Conservation (phyloP, 2,113 vertebrate genomes). For the Tricholaema leucomelas region DNA sequence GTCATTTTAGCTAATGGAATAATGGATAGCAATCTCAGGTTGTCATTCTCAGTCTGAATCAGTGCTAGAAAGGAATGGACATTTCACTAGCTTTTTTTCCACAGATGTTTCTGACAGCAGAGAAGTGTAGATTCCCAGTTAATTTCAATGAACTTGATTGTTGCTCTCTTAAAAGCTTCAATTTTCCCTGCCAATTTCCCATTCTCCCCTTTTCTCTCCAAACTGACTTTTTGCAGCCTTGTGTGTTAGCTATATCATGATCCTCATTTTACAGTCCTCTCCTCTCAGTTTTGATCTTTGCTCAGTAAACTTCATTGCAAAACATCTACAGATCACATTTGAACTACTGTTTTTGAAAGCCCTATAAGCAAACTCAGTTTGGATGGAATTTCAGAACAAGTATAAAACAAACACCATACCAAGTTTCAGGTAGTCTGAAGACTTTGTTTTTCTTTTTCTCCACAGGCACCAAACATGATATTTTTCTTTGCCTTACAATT, state of each 20-base stretch:
- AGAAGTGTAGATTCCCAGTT: not conserved
- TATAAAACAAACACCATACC: not conserved
- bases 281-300: not conserved
- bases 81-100: not conserved
- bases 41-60: not conserved
- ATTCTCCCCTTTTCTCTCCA: not conserved
- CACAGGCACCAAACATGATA: not conserved
- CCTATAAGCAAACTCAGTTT: not conserved
- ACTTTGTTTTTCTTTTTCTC: not conserved
- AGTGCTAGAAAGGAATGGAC: not conserved
- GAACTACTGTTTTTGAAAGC: not conserved
- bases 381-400: not conserved
- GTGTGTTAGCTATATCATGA: not conserved
- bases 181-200: not conserved
- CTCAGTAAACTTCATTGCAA: not conserved
- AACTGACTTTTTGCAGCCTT: not conserved
- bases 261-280: not conserved
- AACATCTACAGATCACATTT: not conserved
- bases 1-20: conserved; percentile 54
- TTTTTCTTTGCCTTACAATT: not conserved
- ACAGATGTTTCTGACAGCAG: conserved; percentile 13
- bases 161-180: not conserved
- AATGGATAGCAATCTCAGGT: conserved; percentile 14
- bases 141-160: conserved; percentile 20
- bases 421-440: not conserved